These are phyloP conservation scores for Erebia epiphron DNA, from an alignment of 2,888 invertebrate genomes.

Conservation along the genomic window DNA sequence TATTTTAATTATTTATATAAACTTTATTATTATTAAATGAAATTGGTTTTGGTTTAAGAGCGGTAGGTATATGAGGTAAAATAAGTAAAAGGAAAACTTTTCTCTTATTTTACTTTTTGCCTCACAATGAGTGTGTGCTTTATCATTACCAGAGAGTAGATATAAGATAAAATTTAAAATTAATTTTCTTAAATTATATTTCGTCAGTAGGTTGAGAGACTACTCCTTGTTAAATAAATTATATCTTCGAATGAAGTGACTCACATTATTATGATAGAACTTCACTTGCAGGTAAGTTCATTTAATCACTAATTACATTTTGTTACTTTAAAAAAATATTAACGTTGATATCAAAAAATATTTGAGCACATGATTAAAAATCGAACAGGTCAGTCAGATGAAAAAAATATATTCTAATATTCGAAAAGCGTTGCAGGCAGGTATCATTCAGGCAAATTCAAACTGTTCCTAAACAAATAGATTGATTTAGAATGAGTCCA, in stretches of 20 bases:
- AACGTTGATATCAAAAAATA: slow-evolving; percentile 14
- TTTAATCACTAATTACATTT: too few species aligned
- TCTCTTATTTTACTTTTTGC: not conserved
- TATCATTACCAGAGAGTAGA: slow-evolving; percentile 19
- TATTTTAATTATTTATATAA: slow-evolving; percentile 24
- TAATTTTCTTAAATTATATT: too few species aligned
- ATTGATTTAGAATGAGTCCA: slow-evolving; percentile 26
- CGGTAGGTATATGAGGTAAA: slow-evolving; percentile 30
- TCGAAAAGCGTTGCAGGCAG: slow-evolving; percentile 17
- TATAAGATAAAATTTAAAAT: slow-evolving; percentile 23
- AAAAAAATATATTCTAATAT: slow-evolving; percentile 2
- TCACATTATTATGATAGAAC: too few species aligned
- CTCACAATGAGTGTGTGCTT: not conserved
- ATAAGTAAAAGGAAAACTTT: slow-evolving; percentile 11
- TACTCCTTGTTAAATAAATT: too few species aligned
- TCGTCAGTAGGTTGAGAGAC: too few species aligned
- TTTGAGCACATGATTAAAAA: slow-evolving; percentile 22
- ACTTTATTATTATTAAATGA: slow-evolving; percentile 20
- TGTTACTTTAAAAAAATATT: slow-evolving; percentile 9
- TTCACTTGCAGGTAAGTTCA: too few species aligned
- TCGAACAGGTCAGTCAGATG: not conserved
- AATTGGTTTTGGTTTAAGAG: slow-evolving; percentile 32
- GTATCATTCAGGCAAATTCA: slow-evolving; percentile 17
- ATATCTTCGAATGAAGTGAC: too few species aligned
- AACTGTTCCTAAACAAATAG: slow-evolving; percentile 23